Base-by-base conservation (phyloP, 2,888 invertebrate species). In the Synanthedon formicaeformis region DNA sequence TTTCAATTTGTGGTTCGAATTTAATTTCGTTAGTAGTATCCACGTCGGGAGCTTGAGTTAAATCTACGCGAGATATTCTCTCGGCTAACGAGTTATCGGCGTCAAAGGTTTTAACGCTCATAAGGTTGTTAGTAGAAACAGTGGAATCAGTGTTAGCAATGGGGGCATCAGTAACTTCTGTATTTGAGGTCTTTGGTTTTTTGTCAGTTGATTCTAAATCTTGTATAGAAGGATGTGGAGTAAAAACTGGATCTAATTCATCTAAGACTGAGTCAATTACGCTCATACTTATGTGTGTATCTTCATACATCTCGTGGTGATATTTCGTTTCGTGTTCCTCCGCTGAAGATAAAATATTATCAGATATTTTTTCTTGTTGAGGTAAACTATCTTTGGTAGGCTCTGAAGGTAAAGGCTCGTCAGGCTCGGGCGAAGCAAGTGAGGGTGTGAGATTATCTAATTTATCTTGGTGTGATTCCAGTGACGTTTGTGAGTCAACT, bases 81-180 rank as follows among this genome's bases (percentile, higher is more conserved):
- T 70, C 61, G 52, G 68, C 53, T 52, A 78, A 59, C 55, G 66
- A 55, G 58, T 70, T 63, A 74, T 93, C 92, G 14, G 92, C 91
- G 58, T 91, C 90, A 62, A 91, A 88, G 57, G 89, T 82, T 73
- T 77, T 77, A 51, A 88, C 68, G 58, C 86, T 67, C 51, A 64
- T 59, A 51, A 73, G 52, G 55, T 68, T 76, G 74, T 81, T 83
- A 78, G 78, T 75, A 64, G 57, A 54, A 54, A 49, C 41, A 51
- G 58, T 57, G 55, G 62, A 58, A 51, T 62, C 65, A 69, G 57
- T 69, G 73, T 82, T 81, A 83, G 73, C 67, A 58, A 60, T 56
- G 53, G 55, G 41, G 45, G 58, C 55, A 56, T 51, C 50, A 34
- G 41, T 12, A 10, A 49, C 51, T 51, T 52, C 16, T 34, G 10